Percentiles rank a stretch among this genome's conserved stretches.
phyloP scores from a whole-genome alignment of 2,113 vertebrate species.

The Nothoprocta perdicaria region DNA sequence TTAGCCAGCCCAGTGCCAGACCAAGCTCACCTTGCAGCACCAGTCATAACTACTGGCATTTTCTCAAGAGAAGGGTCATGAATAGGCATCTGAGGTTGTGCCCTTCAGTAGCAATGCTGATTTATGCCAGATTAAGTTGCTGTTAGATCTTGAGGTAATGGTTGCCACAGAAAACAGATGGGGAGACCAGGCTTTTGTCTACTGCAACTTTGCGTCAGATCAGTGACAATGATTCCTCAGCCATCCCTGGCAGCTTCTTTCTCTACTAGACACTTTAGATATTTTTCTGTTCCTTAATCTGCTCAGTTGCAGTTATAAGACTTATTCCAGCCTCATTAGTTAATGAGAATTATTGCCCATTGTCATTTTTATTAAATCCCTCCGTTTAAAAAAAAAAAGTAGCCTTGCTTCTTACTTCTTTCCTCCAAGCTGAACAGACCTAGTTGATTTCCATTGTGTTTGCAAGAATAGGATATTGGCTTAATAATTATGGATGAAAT shows the following conservation, averaged over 20 bases:
- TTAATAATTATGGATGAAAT: slow-evolving; percentile 38
- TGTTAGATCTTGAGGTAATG: not conserved
- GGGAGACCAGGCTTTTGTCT: not conserved
- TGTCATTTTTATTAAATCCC: not conserved
- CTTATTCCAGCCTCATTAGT: not conserved
- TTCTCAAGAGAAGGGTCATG: not conserved
- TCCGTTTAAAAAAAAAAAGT: not conserved
- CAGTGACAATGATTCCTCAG: not conserved
- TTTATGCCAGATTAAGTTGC: not conserved
- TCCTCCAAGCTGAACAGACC: not conserved
- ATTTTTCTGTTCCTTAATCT: slow-evolving; percentile 27
- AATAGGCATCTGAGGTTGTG: not conserved
- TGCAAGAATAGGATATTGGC: not conserved
- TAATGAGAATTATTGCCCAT: slow-evolving; percentile 17
- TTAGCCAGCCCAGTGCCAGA: not conserved
- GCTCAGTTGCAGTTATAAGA: not conserved
- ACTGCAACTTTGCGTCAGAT: not conserved
- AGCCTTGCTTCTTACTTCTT: not conserved
- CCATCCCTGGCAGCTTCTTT: not conserved
- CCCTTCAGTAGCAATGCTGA: not conserved
- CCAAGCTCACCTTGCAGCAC: not conserved
- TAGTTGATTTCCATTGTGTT: not conserved
- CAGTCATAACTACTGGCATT: not conserved
- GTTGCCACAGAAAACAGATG: not conserved
- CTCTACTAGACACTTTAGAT: not conserved